Conservation (phyloP, 2,888 invertebrate genomes). For the Cheilosia pagana region DNA sequence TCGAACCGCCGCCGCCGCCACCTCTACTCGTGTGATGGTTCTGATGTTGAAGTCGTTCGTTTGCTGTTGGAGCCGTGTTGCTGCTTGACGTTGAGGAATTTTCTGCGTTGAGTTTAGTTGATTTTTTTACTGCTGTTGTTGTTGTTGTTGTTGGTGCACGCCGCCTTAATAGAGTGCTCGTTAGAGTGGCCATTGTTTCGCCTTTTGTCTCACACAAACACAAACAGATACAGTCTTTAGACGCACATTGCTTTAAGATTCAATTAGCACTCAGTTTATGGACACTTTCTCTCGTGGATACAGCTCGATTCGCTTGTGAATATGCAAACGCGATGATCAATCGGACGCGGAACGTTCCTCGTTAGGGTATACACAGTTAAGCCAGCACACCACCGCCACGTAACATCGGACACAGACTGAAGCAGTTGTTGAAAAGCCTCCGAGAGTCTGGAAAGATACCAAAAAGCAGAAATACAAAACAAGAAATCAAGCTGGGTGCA, state of each 20-base stretch:
- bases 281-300: conserved; percentile 57
- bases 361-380: conserved; percentile 20
- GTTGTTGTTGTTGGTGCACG: conserved; percentile 42
- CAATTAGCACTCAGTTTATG: conserved; percentile 27
- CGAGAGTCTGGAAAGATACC: conserved; percentile 45
- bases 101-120: conserved; percentile 50
- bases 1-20: conserved; percentile 66
- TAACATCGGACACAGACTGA: conserved; percentile 69
- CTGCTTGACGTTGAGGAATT: conserved; percentile 53
- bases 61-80: conserved; percentile 13
- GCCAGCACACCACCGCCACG: conserved; percentile 66
- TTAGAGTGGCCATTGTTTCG: conserved; percentile 64
- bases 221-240: conserved; percentile 17
- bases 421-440: conserved; percentile 47
- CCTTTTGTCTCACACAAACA: conserved; percentile 18
- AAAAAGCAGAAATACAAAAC: conserved; percentile 29
- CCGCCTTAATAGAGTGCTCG: conserved; percentile 51
- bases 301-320: conserved; percentile 18
- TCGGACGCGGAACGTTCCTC: background rate
- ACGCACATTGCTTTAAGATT: conserved; percentile 30
- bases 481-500: conserved; percentile 46
- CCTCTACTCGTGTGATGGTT: conserved; percentile 48
- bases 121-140: conserved; percentile 35
- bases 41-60: conserved; percentile 58
- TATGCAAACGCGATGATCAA: conserved; percentile 21